These are phyloP conservation scores for Volucella zonaria DNA, from an alignment of 2,888 invertebrate species.

Conservation along the genomic window DNA sequence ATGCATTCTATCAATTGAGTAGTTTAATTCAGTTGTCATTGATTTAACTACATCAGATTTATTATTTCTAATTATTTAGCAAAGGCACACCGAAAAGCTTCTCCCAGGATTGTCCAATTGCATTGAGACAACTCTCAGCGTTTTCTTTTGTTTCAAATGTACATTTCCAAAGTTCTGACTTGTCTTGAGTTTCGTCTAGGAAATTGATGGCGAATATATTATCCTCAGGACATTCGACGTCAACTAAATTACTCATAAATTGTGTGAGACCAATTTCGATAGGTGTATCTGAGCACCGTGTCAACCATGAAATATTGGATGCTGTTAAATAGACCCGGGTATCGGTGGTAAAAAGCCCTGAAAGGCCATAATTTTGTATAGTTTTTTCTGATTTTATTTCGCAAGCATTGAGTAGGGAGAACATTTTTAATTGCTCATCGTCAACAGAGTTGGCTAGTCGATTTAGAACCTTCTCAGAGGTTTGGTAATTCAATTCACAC, in stretches of 20 bases:
- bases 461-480: constrained; percentile 80
- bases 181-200: constrained; percentile 83
- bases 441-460: constrained; percentile 77
- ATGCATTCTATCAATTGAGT: too few species aligned
- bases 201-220: constrained; percentile 83
- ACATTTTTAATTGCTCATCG: constrained; percentile 81
- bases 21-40: background rate
- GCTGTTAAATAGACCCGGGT: constrained; percentile 82
- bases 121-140: constrained; percentile 83
- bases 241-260: constrained; percentile 84
- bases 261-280: constrained; percentile 81
- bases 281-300: constrained; percentile 77
- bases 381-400: constrained; percentile 79
- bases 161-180: constrained; percentile 83
- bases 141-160: constrained; percentile 83
- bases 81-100: constrained; percentile 84
- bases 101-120: constrained; percentile 84
- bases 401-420: constrained; percentile 83
- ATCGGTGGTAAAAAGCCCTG: constrained; percentile 80
- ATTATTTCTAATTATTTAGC: constrained; percentile 66
- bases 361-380: constrained; percentile 77
- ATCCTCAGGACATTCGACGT: constrained; percentile 82
- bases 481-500: constrained; percentile 81
- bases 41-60: background rate
- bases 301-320: constrained; percentile 83